Evolutionary conservation across 37 sponge, comb jelly and placozoan genomes (phyloP).

Genomic region (Aphrocallistes beatrix): DNA sequence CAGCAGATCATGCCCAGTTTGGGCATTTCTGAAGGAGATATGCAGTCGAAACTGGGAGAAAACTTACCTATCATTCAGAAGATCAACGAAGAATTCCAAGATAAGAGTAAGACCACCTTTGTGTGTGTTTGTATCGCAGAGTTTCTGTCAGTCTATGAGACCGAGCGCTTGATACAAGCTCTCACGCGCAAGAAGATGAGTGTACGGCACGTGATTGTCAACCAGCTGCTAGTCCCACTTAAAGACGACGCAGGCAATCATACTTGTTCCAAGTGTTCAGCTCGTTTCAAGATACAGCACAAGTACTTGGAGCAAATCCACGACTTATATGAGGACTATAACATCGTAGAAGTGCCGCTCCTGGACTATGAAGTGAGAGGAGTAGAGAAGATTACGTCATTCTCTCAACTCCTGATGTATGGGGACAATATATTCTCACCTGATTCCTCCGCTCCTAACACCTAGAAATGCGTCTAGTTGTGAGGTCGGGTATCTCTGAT

Average conservation of each 20-base stretch:
- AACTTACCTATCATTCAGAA: slow-evolving; percentile 63
- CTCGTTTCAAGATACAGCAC: slow-evolving; percentile 64
- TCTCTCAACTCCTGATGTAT: slow-evolving; percentile 38
- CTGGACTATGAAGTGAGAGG: slow-evolving; percentile 86
- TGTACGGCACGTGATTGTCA: slow-evolving; percentile 87
- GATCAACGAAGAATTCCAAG: slow-evolving; percentile 69
- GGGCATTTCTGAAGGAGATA: not conserved
- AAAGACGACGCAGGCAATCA: slow-evolving; percentile 39
- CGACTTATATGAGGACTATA: slow-evolving; percentile 95
- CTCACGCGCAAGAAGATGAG: slow-evolving; percentile 80
- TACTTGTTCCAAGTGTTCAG: slow-evolving; percentile 67
- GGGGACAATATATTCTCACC: not conserved
- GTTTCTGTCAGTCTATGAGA: slow-evolving; percentile 94
- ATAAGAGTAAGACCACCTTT: slow-evolving; percentile 87
- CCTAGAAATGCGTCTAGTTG: too few species aligned
- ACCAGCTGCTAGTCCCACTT: slow-evolving; percentile 78
- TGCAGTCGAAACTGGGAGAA: slow-evolving; percentile 33
- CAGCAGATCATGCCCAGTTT: not conserved
- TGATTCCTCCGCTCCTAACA: not conserved
- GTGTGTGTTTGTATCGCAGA: slow-evolving; percentile 97
- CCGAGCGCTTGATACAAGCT: slow-evolving; percentile 91
- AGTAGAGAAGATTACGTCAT: slow-evolving; percentile 41
- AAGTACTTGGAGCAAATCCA: slow-evolving; percentile 92
- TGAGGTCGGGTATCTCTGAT: too few species aligned
- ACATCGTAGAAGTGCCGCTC: slow-evolving; percentile 83